These are phyloP conservation scores for Pristiophorus japonicus DNA, from an alignment of 2,113 vertebrate species.

Conservation along the genomic window DNA sequence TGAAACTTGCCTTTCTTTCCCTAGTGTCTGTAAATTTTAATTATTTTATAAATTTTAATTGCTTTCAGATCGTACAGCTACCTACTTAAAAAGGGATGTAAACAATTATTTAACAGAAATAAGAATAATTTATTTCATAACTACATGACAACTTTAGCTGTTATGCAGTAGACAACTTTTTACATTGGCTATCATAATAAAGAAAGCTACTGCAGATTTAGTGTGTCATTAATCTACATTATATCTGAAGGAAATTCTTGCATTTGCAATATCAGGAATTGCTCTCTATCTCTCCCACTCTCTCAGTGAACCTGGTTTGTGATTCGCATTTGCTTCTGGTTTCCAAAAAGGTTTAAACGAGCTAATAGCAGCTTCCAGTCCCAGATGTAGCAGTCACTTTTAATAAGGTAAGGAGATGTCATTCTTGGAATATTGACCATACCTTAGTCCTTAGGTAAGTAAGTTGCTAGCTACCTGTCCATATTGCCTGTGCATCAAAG, in stretches of 20 bases:
- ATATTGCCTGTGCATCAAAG: constrained; percentile 51
- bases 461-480: constrained; percentile 45
- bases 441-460: constrained; percentile 50
- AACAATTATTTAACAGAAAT: constrained; percentile 35
- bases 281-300: constrained; percentile 36
- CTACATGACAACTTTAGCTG: neutral
- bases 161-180: constrained; percentile 21
- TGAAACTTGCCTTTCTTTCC: neutral
- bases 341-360: constrained; percentile 55
- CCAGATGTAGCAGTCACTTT: constrained; percentile 72
- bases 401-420: constrained; percentile 66
- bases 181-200: neutral
- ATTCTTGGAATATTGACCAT: constrained; percentile 62
- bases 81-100: neutral
- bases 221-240: neutral
- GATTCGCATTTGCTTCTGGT: constrained; percentile 57
- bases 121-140: neutral
- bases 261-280: neutral
- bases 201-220: neutral
- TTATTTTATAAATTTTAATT: constrained; percentile 36
- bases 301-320: constrained; percentile 39
- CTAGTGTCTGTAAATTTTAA: constrained; percentile 30
- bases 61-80: neutral
- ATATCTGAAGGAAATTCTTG: neutral
- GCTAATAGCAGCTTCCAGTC: constrained; percentile 63